Evolutionary conservation across 2,797 vertebrate species (phyloP), one percentile per base, ranked within the genome.

Genomic region (Potorous gilbertii): DNA sequence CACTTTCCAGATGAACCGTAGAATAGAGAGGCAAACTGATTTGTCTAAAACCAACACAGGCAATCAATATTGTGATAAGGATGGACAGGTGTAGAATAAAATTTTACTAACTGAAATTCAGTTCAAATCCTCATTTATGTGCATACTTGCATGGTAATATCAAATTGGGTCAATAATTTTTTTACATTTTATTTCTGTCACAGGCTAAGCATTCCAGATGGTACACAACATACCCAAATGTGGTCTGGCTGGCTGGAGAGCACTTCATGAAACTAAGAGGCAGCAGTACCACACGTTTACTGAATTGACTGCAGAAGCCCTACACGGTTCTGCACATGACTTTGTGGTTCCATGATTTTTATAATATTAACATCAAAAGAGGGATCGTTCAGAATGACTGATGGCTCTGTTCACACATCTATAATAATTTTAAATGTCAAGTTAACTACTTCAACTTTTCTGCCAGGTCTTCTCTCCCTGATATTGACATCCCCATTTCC

Each of bases 301-400:
- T 50, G 94, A 87, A 50, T 92, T 94, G 74, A 40, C 52, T 55
- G 31, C 0, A 1, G 14, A 55, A 50, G 27, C 34, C 10, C 95
- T 92, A 93, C 0, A 1, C 95, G 94, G 97, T 62, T 91, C 95
- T 91, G 93, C 89, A 87, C 62, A 54, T 59, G 90, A 90, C 62
- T 90, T 62, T 21, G 27, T 13, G 74, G 92, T 0, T 2, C 55
- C 18, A 12, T 90, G 57, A 90, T 94, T 90, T 95, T 95, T 94
- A 87, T 50, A 59, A 21, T 46, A 91, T 91, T 52, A n/a, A 92
- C 28, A 29, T 50, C 90, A 27, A 12, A 5, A 24, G 50, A 62
- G 46, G 81, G n/a, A 54, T 56, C 57, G 21, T 46, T 94, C 59
- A 56, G 92, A 92, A 62, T 34, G 91, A 50, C 46, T 74, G 55